Evolutionary conservation across 2,797 vertebrate species (phyloP), one percentile per base, ranked within the genome.

Genomic region (Mus spretus): DNA sequence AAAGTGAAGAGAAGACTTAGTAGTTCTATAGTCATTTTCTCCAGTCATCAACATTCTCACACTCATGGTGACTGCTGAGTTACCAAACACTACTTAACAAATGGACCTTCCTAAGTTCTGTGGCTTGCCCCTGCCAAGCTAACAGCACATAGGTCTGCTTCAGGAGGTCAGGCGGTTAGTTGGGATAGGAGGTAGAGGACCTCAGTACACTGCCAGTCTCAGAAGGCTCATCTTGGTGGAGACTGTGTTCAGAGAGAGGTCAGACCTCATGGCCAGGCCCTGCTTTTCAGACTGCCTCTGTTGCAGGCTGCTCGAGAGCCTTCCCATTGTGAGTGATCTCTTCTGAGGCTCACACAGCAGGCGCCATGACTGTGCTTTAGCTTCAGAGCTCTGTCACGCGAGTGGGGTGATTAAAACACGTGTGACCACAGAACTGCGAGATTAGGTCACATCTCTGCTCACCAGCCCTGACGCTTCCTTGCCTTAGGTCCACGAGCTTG

Each of bases 401-500:
- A n/a, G 63, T 2, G 22, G 26, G 20, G 19, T 19, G 20, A 2
- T 34, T 13, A 37, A 59, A 53, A 31, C 86, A 22, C 6, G 0
- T 14, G 34, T 28, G 55, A 40, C 57, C 37, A 17, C 11, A 31
- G 57, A 59, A 1, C n/a, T 44, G n/a, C 15, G 8, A 0, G 26
- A 59, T 26, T 26, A 31, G 55, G 3, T 12, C 24, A 28, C 34
- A 1, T 31, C n/a, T 65, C 72, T 22, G 37, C 70, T 57, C 94
- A 83, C 0, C 59, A 37, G 63, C 17, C 24, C 34, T 11, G 14
- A 19, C 67, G 53, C 1, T 28, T 44, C 1, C 53, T 50, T 94
- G 91, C 34, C 82, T 37, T 31, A 99, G 99, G 99, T 99, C 67
- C 99, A 99, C 5, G 99, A 99, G 89, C 98, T 99, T 91, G 99